phyloP scores from a whole-genome alignment of 2,888 invertebrate genomes.

The Rotaria sp. region DNA sequence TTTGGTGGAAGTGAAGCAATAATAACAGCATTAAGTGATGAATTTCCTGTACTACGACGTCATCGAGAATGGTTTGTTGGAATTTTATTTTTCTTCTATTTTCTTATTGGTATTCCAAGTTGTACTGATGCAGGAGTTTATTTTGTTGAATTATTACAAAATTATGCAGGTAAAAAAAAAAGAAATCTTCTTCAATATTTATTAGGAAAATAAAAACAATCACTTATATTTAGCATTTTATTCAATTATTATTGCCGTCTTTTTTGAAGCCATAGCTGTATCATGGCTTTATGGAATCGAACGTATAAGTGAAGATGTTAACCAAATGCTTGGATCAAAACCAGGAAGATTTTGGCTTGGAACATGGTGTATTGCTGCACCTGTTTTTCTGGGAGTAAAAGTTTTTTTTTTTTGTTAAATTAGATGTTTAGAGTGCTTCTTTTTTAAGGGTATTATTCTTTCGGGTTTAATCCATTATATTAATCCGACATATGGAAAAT shows the following conservation, averaged over 20 bases:
- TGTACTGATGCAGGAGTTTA: conserved; percentile 67
- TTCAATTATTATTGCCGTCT: conserved; percentile 71
- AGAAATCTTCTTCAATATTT: not conserved
- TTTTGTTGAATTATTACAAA: conserved; percentile 40
- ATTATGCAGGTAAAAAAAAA: conserved; percentile 28
- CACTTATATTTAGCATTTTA: conserved; percentile 79
- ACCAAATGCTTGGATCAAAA: conserved; percentile 88
- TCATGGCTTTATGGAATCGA: conserved; percentile 95
- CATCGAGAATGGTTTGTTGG: conserved; percentile 89
- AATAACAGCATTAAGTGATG: conserved; percentile 91
- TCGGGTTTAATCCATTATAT: not conserved
- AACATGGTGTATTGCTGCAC: conserved; percentile 89
- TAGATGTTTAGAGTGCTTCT: not conserved
- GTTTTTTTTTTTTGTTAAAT: not conserved
- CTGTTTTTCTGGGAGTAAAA: conserved; percentile 73
- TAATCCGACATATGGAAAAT: not conserved
- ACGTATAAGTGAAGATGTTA: conserved; percentile 83
- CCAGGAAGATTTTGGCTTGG: conserved; percentile 90
- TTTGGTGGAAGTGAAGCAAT: conserved; percentile 98
- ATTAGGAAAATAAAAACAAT: not conserved
- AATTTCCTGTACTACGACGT: conserved; percentile 80
- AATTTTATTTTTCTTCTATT: conserved; percentile 76
- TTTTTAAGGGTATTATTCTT: not conserved
- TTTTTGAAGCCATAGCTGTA: conserved; percentile 89
- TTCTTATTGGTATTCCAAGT: conserved; percentile 78